Percentiles rank a stretch among this genome's conserved stretches.
phyloP scores from a whole-genome alignment of 2,888 invertebrate species.

The Mayetiola destructor region DNA sequence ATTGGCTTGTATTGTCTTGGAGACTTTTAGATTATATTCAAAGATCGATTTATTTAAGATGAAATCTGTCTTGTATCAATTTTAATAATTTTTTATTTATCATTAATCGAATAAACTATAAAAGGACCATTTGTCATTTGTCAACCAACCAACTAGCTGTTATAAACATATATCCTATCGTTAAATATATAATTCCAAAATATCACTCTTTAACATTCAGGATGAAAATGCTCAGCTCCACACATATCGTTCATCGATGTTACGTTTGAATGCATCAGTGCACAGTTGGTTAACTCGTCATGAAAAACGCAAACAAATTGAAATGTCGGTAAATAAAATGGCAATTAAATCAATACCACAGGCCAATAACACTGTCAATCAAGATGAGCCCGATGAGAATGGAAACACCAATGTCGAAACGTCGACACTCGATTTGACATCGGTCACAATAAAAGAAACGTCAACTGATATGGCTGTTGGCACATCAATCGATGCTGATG shows the following conservation, averaged over 20 bases:
- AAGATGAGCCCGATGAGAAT: conserved; percentile 1
- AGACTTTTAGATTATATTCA: too few species aligned
- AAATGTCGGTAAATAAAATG: conserved; percentile 9
- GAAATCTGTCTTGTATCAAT: too few species aligned
- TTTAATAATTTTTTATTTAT: too few species aligned
- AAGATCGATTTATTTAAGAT: too few species aligned
- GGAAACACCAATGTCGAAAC: neutral
- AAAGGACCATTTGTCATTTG: too few species aligned
- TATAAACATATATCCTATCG: too few species aligned
- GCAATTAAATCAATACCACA: too few species aligned
- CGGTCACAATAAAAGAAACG: conserved; percentile 16
- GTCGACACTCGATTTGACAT: neutral
- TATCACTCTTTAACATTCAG: conserved; percentile 21
- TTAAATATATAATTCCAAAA: too few species aligned
- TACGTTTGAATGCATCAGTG: conserved; percentile 36
- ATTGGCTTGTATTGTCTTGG: too few species aligned
- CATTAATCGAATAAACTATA: too few species aligned
- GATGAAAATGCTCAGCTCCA: conserved; percentile 32
- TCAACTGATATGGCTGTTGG: conserved; percentile 21
- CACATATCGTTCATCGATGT: conserved; percentile 35
- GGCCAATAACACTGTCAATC: neutral
- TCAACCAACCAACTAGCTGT: too few species aligned
- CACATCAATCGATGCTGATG: conserved; percentile 17
- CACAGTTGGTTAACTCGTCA: conserved; percentile 37
- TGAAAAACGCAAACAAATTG: conserved; percentile 27